A percentile compares a stretch with the other conserved stretches of the same genome.
Evolutionary conservation across 2,113 vertebrate genomes (phyloP).

Genomic region (Megaleporinus macrocephalus): DNA sequence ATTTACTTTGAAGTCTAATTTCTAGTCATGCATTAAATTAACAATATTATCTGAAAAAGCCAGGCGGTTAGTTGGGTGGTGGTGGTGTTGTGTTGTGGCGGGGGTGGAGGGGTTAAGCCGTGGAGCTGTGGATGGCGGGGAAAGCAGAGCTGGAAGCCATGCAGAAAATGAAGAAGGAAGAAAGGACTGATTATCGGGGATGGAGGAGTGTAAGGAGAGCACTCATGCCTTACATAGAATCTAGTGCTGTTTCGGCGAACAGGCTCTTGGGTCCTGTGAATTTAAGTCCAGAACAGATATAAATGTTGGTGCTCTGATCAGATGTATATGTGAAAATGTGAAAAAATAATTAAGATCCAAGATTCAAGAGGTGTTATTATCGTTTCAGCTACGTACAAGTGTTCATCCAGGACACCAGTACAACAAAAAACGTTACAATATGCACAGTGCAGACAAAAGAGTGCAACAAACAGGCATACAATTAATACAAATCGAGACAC

Average conservation of each 20-base stretch:
- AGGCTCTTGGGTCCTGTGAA: background rate
- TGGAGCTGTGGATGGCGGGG: background rate
- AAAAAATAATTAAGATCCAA: background rate
- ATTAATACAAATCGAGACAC: no score
- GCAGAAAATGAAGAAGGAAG: conserved; percentile 66
- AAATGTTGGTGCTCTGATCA: background rate
- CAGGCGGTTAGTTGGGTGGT: conserved; percentile 49
- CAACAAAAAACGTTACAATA: no score
- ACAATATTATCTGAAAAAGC: conserved; percentile 79
- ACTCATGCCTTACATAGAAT: background rate
- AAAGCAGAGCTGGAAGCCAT: conserved; percentile 57
- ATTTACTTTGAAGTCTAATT: conserved; percentile 82
- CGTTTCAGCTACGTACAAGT: no score
- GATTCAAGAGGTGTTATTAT: no score
- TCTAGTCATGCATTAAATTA: conserved; percentile 83
- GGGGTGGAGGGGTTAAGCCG: conserved; percentile 18
- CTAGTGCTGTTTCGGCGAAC: background rate
- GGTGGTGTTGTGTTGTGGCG: background rate
- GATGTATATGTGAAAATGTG: background rate
- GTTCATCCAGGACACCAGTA: no score
- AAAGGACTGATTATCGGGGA: conserved; percentile 35
- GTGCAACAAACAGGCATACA: no score
- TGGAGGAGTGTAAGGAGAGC: background rate
- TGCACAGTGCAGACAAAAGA: no score
- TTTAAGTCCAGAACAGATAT: background rate